Base-by-base conservation (phyloP, 2,888 invertebrate genomes). In the Acrobasis consociella region DNA sequence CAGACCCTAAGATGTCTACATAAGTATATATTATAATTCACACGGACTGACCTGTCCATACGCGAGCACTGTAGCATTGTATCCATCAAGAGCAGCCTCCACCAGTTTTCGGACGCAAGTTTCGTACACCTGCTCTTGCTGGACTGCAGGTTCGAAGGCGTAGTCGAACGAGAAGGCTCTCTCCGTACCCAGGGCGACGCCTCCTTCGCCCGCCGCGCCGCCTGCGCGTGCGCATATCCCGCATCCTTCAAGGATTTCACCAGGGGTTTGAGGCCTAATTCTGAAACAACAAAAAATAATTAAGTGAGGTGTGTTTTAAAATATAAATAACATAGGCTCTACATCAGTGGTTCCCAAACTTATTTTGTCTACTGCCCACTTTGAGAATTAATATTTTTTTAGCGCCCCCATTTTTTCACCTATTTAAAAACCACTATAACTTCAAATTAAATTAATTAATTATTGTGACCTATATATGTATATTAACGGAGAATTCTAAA, bases 51-150 rank as follows among this genome's bases (percentile, higher is more conserved):
- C 96, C 95, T 98, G 98, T 71, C 98, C 98, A 90, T 99, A 99
- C 0, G 99, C 99, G 75, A 99, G 94, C 51, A 99, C 97, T 11
- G 99, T 99, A 15, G 99, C 99, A 93, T 99, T 99, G 92, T 98
- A 99, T 64, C 99, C 99, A 77, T 98, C 97, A 64, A 99, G 94
- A 9, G 98, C 97, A 39, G 98, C 97, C 72, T 98, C 97, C 71
- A 99, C 96, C 64, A 99, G 94, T 62, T 95, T 94, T 63, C 95
- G 94, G 60, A 98, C 98, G 80, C 97, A 97, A 11, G 94, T 94
- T 55, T 96, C 94, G 85, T 99, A 99, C 37, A 99, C 95, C 60
- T 93, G 87, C 69, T 87, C 94, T 89, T 99, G 99, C 61, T 88
- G 87, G 52, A 95, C 93, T 63, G 92, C 93, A 62, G 95, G 96